Base-by-base conservation (phyloP, 2,113 vertebrate species). In the Bufo gargarizans region DNA sequence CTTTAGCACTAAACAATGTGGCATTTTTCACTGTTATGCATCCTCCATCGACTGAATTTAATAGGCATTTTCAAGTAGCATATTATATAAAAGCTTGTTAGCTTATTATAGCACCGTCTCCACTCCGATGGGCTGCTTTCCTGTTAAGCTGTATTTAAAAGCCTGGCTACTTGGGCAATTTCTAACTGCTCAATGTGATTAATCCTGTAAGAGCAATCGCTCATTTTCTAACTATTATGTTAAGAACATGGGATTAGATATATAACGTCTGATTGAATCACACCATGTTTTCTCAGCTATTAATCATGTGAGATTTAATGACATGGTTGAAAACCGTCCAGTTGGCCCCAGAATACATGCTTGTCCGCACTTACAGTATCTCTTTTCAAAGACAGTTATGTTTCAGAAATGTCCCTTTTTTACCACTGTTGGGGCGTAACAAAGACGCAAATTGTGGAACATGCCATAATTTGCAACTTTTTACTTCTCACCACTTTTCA, bases 161-260 rank as follows among this genome's bases (percentile, higher is more conserved):
- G 49, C 77, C 56, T 9, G 16, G 56, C 56, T 59, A 80, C 77
- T 58, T 43, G 22, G 55, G 55, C 77, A 80, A 80, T 59, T 80
- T 58, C 69, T 79, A 79, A 22, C n/a, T 12, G 20, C 77, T 79
- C n/a, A 79, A 58, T 80, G 76, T 77, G 77, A 80, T 80, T 80
- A 80, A 80, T 80, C 77, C 77, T 56, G 13, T 80, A 80, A 59
- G 22, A 80, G 77, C 55, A 59, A 80, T 80, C 53, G 56, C 22
- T 80, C 53, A 33, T 80, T 58, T 80, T 59, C n/a, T 33, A 80
- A 43, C 77, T 59, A 80, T 80, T 80, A 74, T 49, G 53, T 59
- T 80, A 80, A 80, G 53, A 80, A 58, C 77, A 56, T 43, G 56
- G 77, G 55, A 80, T 58, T 80, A 58, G 56, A 43, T 43, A 13